Conservation (phyloP, 37 sponge, comb jelly and placozoan genomes). For the Hormiphora californensis region DNA sequence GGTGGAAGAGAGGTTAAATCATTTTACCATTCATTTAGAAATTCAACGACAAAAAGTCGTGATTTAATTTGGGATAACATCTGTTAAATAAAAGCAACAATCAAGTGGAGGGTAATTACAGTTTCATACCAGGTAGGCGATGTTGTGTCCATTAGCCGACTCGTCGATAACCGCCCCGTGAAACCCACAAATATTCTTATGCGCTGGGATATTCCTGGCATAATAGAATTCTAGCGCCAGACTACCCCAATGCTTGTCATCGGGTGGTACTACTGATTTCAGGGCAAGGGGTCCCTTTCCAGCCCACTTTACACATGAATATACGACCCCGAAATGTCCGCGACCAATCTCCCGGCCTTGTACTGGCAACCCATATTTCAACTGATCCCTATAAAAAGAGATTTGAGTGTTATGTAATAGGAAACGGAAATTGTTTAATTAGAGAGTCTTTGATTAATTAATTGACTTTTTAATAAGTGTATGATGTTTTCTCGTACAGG, state of each 20-base stretch:
- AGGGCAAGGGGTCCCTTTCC: conserved; percentile 79
- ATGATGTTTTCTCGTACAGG: neutral
- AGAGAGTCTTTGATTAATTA: neutral
- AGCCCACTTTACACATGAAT: conserved; percentile 88
- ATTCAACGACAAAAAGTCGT: neutral
- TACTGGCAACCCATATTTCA: conserved; percentile 80
- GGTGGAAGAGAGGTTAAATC: too few relatives aligned
- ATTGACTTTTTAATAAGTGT: neutral
- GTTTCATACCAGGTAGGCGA: conserved; percentile 27
- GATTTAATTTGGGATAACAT: neutral
- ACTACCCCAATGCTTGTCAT: conserved; percentile 98
- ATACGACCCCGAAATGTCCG: conserved; percentile 98
- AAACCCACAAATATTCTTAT: conserved; percentile 79
- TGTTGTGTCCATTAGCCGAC: conserved; percentile 24
- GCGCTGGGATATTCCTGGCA: conserved; percentile 84
- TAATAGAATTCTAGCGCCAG: conserved; percentile 98
- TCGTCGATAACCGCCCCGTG: conserved; percentile 75
- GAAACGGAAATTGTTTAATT: neutral
- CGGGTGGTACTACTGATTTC: conserved; percentile 92
- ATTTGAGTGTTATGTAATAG: neutral
- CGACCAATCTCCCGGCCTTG: conserved; percentile 80
- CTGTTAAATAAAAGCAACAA: too few relatives aligned
- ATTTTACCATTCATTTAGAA: neutral
- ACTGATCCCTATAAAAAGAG: conserved; percentile 60
- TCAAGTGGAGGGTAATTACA: too few relatives aligned